phyloP scores from a whole-genome alignment of 53 echinoderm and acorn worm genomes.

The Glandiceps talaboti region DNA sequence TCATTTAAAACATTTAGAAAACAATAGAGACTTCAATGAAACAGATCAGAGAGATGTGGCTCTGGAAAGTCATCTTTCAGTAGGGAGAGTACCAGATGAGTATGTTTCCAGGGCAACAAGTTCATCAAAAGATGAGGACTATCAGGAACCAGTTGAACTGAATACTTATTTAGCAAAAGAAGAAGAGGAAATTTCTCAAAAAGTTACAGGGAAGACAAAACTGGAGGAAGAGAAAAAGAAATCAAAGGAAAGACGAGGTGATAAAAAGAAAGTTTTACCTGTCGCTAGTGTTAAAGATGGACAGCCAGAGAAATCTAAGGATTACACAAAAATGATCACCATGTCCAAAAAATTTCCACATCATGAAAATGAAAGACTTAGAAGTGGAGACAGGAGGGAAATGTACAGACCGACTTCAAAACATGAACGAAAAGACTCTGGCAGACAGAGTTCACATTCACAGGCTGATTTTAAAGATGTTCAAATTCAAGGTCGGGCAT shows the following conservation, averaged over 20 bases:
- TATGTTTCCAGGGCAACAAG: neutral
- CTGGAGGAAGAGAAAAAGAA: neutral
- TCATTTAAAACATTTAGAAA: too few relatives aligned
- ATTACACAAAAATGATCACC: neutral
- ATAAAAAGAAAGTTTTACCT: neutral
- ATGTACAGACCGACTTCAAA: neutral
- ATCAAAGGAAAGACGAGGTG: neutral
- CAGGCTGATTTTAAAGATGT: neutral
- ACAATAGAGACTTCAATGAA: too few relatives aligned
- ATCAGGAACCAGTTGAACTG: neutral
- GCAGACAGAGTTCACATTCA: neutral
- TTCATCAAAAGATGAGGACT: neutral
- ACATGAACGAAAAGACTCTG: neutral
- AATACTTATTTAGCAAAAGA: neutral
- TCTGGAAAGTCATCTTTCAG: neutral
- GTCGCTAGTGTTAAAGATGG: neutral
- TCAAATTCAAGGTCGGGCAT: neutral
- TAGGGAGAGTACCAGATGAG: neutral
- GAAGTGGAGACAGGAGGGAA: neutral
- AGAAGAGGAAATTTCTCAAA: neutral
- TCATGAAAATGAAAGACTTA: neutral
- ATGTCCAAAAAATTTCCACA: neutral
- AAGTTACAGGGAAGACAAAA: neutral
- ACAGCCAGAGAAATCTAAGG: too few relatives aligned
- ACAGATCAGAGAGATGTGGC: too few relatives aligned